These are phyloP conservation scores for Seriola dumerili DNA, from an alignment of 2,113 vertebrate genomes.

Conservation along the genomic window DNA sequence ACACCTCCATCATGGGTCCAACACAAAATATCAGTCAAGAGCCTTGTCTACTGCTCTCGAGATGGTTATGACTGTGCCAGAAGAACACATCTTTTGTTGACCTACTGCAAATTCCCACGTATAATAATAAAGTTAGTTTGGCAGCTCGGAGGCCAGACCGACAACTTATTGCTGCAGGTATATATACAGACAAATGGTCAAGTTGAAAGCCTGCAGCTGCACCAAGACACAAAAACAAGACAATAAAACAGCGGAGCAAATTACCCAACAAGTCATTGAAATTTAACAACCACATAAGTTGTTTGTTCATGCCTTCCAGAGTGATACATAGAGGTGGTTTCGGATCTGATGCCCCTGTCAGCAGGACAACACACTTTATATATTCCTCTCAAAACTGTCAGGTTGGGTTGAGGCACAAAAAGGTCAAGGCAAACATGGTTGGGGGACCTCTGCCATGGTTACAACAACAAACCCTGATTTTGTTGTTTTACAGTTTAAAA, in stretches of 20 bases:
- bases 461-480: too few relatives aligned
- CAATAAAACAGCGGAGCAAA: not conserved
- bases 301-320: not conserved
- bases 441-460: not conserved
- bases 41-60: not conserved
- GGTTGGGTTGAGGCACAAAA: too few relatives aligned
- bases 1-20: not conserved
- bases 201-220: not conserved
- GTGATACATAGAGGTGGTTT: not conserved
- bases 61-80: not conserved
- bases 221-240: not conserved
- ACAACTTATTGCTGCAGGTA: not conserved
- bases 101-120: not conserved
- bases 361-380: not conserved
- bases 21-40: conserved; percentile 4
- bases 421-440: not conserved
- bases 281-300: not conserved
- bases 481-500: not conserved
- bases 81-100: not conserved
- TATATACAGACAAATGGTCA: not conserved
- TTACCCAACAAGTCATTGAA: not conserved
- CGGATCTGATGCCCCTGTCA: not conserved
- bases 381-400: not conserved
- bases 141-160: not conserved
- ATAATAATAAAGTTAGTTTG: not conserved